phyloP scores from a whole-genome alignment of 1,140 invertebrate species.

The Octopus bimaculoides region DNA sequence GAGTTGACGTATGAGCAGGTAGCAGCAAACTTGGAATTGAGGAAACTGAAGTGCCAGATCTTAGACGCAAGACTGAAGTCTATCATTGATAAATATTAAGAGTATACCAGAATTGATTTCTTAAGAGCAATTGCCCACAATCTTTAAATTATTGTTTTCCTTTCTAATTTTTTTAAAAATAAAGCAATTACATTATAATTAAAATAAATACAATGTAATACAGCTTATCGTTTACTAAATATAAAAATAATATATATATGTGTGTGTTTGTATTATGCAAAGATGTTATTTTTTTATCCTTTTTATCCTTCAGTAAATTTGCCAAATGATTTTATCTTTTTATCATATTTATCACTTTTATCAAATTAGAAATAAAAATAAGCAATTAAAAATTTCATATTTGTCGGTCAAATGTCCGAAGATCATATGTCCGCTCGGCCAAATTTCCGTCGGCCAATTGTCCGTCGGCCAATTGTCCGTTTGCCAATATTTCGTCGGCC shows the following conservation, averaged over 20 bases:
- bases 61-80: neutral
- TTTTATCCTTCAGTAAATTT: too few relatives aligned
- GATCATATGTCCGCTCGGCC: neutral
- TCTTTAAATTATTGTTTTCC: neutral
- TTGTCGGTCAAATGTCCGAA: neutral
- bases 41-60: constrained; percentile 4
- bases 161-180: too few relatives aligned
- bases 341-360: too few relatives aligned
- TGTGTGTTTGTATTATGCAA: too few relatives aligned
- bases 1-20: neutral
- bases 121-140: neutral
- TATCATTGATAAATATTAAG: constrained; percentile 8
- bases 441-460: neutral
- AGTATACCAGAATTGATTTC: neutral
- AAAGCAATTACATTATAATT: too few relatives aligned
- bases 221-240: too few relatives aligned
- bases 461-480: neutral
- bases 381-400: too few relatives aligned
- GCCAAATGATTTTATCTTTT: neutral
- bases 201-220: too few relatives aligned
- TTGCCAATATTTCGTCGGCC: neutral
- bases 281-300: too few relatives aligned
- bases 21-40: constrained; percentile 6
- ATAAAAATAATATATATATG: too few relatives aligned
- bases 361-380: neutral